Base-by-base conservation (phyloP, 2,888 invertebrate genomes). In the Cancer borealis region DNA sequence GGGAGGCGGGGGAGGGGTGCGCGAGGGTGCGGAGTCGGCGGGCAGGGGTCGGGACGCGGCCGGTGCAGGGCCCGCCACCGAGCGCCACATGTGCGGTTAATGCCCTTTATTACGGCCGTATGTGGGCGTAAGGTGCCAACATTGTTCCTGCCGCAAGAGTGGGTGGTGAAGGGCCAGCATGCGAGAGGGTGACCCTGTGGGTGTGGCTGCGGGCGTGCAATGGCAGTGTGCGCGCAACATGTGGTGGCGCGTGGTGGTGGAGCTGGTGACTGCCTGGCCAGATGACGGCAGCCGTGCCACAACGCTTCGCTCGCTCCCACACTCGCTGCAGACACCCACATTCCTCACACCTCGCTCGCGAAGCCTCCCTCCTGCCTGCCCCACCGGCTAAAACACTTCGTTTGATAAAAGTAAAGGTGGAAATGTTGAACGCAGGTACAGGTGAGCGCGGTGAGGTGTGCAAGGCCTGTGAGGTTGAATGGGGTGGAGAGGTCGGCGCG, bases 211-310 rank as follows among this genome's bases (percentile, higher is more conserved):
- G 91, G 93, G 93, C 91, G 91, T 66, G 93, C 79, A 91, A 84
- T 91, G 93, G 91, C 93, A 91, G 91, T 93, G 93, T 79, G 93
- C 91, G 93, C 84, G 91, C 87, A 93, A 93, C 93, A 93, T 93
- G 93, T 93, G 93, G 93, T 89, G 90, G 49, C 79, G 93, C 90
- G 90, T 92, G 92, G 93, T 89, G 89, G 89, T 45, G 89, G 89
- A 66, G 92, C 88, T 46, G 93, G 93, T 73, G 89, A 73, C 30
- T 39, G 93, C 73, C 93, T 89, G 73, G 89, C 89, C 93, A 93
- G 93, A 93, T 89, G 66, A 73, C 66, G 26, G 46, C 30, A 45
- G 92, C 46, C 54, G 93, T 93, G 60, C 87, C 89, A 89, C 60
- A 88, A 88, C 30, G 46, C 30, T 89, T 93, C 93, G 89, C 60